phyloP scores from a whole-genome alignment of 2,797 vertebrate genomes.

The Potorous gilbertii region DNA sequence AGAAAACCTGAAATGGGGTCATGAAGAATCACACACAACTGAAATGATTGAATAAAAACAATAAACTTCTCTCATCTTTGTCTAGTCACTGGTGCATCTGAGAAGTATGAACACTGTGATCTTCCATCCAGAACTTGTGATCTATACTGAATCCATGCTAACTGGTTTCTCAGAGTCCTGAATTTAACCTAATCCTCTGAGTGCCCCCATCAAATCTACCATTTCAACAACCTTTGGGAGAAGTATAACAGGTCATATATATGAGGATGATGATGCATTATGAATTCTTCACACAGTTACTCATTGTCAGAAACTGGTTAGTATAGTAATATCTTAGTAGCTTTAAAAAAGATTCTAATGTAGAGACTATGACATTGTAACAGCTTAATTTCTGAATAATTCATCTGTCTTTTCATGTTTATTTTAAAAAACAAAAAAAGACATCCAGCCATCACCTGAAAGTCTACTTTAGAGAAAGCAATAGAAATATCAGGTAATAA shows the following conservation, averaged over 20 bases:
- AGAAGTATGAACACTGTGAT: background rate
- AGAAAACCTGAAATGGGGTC: background rate
- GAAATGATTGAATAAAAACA: background rate
- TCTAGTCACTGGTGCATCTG: background rate
- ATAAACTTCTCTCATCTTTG: background rate
- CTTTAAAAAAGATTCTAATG: background rate
- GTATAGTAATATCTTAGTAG: background rate
- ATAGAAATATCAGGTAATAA: background rate
- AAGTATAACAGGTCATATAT: too few relatives aligned
- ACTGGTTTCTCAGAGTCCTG: background rate
- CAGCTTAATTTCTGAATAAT: background rate
- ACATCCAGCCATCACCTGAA: conserved; percentile 7
- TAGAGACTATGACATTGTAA: background rate
- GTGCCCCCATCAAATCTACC: background rate
- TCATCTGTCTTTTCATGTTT: conserved; percentile 18
- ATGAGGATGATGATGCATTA: background rate
- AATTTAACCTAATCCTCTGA: background rate
- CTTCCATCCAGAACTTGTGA: background rate
- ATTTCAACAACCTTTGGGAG: background rate
- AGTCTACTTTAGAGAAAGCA: background rate
- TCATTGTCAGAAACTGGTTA: background rate
- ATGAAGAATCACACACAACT: background rate
- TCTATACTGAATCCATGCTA: background rate
- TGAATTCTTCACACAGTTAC: conserved; percentile 15
- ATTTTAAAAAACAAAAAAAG: conserved; percentile 46